These are phyloP conservation scores for Synergus laeviventris DNA, from an alignment of 2,888 invertebrate species.

Conservation along the genomic window DNA sequence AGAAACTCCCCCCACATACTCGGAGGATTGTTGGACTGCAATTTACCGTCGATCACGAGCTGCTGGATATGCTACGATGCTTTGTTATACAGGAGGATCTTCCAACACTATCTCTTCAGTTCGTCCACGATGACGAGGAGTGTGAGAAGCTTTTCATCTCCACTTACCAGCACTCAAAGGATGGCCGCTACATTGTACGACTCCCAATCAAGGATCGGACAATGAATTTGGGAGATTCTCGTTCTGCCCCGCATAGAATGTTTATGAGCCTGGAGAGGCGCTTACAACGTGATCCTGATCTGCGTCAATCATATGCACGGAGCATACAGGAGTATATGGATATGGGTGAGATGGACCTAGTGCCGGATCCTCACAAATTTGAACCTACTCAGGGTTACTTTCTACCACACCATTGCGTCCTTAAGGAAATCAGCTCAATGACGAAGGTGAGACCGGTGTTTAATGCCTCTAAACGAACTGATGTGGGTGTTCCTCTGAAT, in stretches of 20 bases:
- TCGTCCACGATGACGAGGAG: too few species aligned
- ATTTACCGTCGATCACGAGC: too few species aligned
- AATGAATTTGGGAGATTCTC: too few species aligned
- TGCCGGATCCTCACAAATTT: too few species aligned
- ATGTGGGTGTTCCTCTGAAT: conserved; percentile 49
- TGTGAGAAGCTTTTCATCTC: not conserved
- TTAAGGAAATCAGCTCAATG: conserved; percentile 40
- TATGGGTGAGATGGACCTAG: too few species aligned
- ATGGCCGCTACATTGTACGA: not conserved
- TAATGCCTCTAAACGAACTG: conserved; percentile 54
- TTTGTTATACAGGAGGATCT: not conserved
- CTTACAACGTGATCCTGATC: not conserved
- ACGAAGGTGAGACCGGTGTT: conserved; percentile 63
- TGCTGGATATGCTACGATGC: not conserved
- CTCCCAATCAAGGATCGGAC: too few species aligned
- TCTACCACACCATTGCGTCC: not conserved
- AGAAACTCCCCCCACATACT: too few species aligned
- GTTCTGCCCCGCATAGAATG: not conserved
- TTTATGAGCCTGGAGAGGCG: not conserved
- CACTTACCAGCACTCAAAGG: not conserved
- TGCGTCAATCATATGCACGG: not conserved
- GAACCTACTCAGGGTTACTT: too few species aligned
- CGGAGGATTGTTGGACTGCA: too few species aligned
- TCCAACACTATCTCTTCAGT: not conserved
- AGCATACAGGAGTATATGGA: not conserved